Conservation (phyloP, 1,140 invertebrate genomes). For the Panulirus ornatus region DNA sequence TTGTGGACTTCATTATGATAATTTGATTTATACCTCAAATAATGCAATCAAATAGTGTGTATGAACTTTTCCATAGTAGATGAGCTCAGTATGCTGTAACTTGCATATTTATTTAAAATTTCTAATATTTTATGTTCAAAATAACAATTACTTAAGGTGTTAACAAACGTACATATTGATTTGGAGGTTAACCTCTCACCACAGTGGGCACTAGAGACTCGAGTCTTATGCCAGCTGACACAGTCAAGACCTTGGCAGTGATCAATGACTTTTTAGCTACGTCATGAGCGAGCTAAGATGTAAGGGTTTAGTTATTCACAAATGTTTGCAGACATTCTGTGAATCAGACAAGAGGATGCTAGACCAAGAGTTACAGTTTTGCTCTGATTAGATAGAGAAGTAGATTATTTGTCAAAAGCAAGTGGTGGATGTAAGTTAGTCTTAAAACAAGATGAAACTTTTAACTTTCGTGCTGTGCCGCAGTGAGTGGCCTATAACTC, state of each 20-base stretch:
- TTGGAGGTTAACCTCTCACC: not conserved
- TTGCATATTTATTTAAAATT: constrained; percentile 41
- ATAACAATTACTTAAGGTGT: constrained; percentile 30
- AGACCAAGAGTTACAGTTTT: too few species aligned
- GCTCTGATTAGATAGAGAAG: too few species aligned
- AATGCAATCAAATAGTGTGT: constrained; percentile 48
- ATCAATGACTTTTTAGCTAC: too few species aligned
- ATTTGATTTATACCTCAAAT: constrained; percentile 43
- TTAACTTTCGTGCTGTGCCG: not conserved
- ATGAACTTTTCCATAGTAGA: constrained; percentile 40
- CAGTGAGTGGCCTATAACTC: not conserved
- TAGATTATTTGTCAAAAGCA: too few species aligned
- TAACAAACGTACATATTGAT: constrained; percentile 28
- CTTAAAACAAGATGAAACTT: too few species aligned
- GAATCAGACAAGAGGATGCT: too few species aligned
- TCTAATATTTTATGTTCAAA: constrained; percentile 41
- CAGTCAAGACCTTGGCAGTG: not conserved
- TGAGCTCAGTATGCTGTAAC: constrained; percentile 32
- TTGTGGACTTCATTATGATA: not conserved
- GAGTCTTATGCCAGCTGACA: not conserved
- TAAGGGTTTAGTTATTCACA: too few species aligned
- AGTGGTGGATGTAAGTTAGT: too few species aligned
- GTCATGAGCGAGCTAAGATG: too few species aligned
- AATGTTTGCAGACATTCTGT: too few species aligned
- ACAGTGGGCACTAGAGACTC: not conserved